A percentile compares a stretch with the other conserved stretches of the same genome.
Conservation (phyloP, 2,113 vertebrate genomes). For the Heliornis fulica region DNA sequence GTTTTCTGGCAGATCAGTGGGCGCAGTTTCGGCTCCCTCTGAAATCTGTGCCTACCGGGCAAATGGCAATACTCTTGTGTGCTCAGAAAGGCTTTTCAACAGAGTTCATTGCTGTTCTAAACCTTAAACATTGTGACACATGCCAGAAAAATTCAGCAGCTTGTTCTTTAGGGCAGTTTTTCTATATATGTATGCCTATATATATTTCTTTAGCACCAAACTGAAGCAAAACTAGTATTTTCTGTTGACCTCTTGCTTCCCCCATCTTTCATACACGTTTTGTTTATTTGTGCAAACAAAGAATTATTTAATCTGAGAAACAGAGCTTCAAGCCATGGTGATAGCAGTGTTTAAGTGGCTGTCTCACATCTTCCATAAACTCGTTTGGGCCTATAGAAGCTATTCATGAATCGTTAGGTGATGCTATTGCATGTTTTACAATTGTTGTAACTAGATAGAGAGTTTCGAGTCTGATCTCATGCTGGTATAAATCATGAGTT, state of each 20-base stretch:
- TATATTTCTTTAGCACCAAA: neutral
- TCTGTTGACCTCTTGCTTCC: neutral
- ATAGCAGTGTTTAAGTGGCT: neutral
- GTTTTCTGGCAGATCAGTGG: neutral
- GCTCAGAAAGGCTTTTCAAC: constrained; percentile 25
- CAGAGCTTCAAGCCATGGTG: neutral
- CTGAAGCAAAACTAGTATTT: neutral
- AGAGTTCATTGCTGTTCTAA: constrained; percentile 55
- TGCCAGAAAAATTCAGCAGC: constrained; percentile 42
- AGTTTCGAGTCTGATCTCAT: neutral
- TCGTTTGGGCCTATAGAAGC: neutral
- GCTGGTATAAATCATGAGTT: neutral
- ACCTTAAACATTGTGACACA: constrained; percentile 67
- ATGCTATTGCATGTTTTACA: neutral
- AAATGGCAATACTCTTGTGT: constrained; percentile 20
- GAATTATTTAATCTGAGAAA: neutral
- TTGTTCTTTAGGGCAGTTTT: constrained; percentile 43
- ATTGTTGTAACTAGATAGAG: neutral
- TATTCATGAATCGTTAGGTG: neutral
- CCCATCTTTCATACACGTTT: neutral
- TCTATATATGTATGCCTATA: neutral
- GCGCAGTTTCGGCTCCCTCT: constrained; percentile 9
- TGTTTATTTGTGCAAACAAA: neutral
- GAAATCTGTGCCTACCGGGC: constrained; percentile 36
- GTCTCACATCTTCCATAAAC: neutral